Conservation (phyloP, 2,888 invertebrate genomes). For the Molorchus minor region DNA sequence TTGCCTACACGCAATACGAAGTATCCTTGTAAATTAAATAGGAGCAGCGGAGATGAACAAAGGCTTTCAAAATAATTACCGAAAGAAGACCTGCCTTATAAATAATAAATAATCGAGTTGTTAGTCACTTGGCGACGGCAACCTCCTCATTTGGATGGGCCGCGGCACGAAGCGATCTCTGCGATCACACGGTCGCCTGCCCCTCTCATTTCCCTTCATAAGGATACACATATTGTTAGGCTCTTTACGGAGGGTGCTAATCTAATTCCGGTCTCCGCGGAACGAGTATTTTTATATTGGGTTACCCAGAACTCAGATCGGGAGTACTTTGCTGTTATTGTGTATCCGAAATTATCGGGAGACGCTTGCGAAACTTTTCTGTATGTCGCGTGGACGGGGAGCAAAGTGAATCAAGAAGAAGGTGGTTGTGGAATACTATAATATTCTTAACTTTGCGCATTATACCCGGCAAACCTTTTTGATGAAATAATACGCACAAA, state of each 20-base stretch:
- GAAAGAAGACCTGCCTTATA: slow-evolving; percentile 53
- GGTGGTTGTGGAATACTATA: too few species aligned
- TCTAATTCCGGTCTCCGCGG: slow-evolving; percentile 39
- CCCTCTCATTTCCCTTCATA: slow-evolving; percentile 33
- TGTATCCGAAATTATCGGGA: too few species aligned
- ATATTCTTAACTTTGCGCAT: too few species aligned
- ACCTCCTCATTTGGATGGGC: slow-evolving; percentile 36
- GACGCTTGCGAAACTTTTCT: not conserved
- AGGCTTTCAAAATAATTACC: slow-evolving; percentile 58
- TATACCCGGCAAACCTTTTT: too few species aligned
- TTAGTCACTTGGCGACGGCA: slow-evolving; percentile 55
- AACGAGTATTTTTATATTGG: slow-evolving; percentile 11
- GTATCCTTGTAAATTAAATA: slow-evolving; percentile 52
- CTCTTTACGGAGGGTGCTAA: slow-evolving; percentile 48
- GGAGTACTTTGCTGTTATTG: slow-evolving; percentile 10
- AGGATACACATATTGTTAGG: slow-evolving; percentile 45
- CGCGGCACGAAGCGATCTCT: slow-evolving; percentile 33
- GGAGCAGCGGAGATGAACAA: slow-evolving; percentile 51
- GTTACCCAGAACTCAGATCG: slow-evolving; percentile 5
- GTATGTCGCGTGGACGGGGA: too few species aligned
- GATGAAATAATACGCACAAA: too few species aligned
- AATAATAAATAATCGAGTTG: slow-evolving; percentile 57
- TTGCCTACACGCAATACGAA: slow-evolving; percentile 38
- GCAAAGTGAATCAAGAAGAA: too few species aligned
- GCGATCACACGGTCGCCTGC: slow-evolving; percentile 30